Evolutionary conservation across 1,140 invertebrate species (phyloP), one percentile per base, ranked within the genome.

Genomic region (Archegozetes longisetosus): DNA sequence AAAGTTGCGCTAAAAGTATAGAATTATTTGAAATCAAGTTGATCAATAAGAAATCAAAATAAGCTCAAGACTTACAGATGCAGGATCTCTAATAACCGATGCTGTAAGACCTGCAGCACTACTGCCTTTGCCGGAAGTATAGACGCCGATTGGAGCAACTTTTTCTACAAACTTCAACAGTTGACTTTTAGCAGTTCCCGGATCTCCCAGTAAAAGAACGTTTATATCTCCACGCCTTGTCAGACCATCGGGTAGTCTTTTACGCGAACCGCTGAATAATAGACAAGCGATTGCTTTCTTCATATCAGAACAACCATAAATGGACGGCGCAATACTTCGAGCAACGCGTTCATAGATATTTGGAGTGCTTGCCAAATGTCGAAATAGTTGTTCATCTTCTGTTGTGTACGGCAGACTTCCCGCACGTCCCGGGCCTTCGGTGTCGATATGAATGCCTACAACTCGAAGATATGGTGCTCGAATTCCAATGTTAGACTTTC

Each of bases 81-180:
- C 74, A 12, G 93, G 92, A 79, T 98, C 95, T 68, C 92, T 78
- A 61, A 84, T 88, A 25, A 99, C 94, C 0, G 95, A 97, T 2
- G 95, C 96, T 51, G 96, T 99, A 12, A 99, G 78, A 78, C 96
- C 95, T 65, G 95, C 96, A 55, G 96, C 96, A 68, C 91, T 96
- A 60, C 91, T 96, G 0, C 95, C 96, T 77, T 99, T 99, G 1
- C 95, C 96, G 0, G 93, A 97, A 0, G 96, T 99, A 68, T 98
- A 99, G 3, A 98, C 85, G 14, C 84, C 92, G 68, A 98, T 89
- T 0, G 96, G 96, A 0, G 95, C 81, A 6, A 94, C 91, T 69
- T 83, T 84, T 72, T 98, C 92, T 1, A 96, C 93, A 74, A 98
- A 98, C 73, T 99, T 99, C 0, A 99, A 74, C 28, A 99, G 72